Evolutionary conservation across 2,888 invertebrate genomes (phyloP).

Genomic region (Morpho achilles): DNA sequence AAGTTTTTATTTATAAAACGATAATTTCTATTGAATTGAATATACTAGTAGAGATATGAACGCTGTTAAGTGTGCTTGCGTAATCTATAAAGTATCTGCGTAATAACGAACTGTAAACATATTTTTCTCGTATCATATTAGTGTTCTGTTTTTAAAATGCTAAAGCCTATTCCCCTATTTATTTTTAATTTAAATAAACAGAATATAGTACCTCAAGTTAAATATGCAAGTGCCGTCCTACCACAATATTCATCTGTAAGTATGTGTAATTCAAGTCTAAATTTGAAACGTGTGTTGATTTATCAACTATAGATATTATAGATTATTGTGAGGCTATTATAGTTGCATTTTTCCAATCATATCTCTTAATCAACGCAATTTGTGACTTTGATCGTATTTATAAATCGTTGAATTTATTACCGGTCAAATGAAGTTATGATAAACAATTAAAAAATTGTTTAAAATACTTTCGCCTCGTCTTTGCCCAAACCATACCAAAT

Average conservation of each 20-base stretch:
- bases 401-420: too few species aligned
- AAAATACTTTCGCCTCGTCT: too few species aligned
- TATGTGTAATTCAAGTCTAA: slow-evolving; percentile 9
- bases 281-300: not conserved
- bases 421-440: too few species aligned
- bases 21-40: too few species aligned
- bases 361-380: too few species aligned
- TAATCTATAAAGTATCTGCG: not conserved
- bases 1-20: too few species aligned
- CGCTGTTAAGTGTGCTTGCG: not conserved
- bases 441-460: too few species aligned
- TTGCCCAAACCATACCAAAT: too few species aligned
- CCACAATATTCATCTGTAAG: slow-evolving; percentile 69
- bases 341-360: too few species aligned
- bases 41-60: slow-evolving; percentile 2
- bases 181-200: slow-evolving; percentile 36
- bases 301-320: too few species aligned
- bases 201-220: slow-evolving; percentile 40
- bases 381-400: too few species aligned
- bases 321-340: not conserved
- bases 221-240: slow-evolving; percentile 51
- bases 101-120: not conserved
- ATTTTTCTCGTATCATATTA: not conserved
- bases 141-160: slow-evolving; percentile 33
- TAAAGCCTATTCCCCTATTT: slow-evolving; percentile 41